These are phyloP conservation scores for Vanessa tameamea DNA, from an alignment of 1,140 invertebrate genomes.

Conservation along the genomic window DNA sequence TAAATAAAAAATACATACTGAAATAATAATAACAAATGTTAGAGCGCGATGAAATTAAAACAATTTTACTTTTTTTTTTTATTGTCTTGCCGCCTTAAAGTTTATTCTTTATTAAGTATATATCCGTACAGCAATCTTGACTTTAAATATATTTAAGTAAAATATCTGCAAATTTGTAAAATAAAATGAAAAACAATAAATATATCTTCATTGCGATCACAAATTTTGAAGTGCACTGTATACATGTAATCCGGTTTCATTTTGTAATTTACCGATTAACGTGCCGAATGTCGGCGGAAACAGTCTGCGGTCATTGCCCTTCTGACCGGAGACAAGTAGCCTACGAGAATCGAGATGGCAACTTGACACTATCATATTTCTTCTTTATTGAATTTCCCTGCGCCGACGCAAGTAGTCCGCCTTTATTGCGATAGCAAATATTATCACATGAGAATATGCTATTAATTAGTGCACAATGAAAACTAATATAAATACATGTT, in stretches of 20 bases:
- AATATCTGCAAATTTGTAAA: neutral
- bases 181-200: neutral
- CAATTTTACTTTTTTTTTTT: too few relatives aligned
- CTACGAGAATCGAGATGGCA: conserved; percentile 45
- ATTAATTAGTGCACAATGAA: neutral
- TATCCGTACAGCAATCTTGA: neutral
- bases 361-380: conserved; percentile 65
- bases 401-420: conserved; percentile 48
- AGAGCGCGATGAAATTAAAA: too few relatives aligned
- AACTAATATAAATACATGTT: too few relatives aligned
- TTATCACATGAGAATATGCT: neutral
- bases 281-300: conserved; percentile 47
- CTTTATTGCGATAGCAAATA: conserved; percentile 34
- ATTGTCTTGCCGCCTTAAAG: too few relatives aligned
- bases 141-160: neutral
- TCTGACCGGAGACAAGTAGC: conserved; percentile 34
- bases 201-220: conserved; percentile 2
- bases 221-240: conserved; percentile 8
- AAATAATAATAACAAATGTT: too few relatives aligned
- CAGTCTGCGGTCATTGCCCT: conserved; percentile 53
- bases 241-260: conserved; percentile 43
- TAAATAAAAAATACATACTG: too few relatives aligned
- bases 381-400: conserved; percentile 71
- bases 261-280: conserved; percentile 48
- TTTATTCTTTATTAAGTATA: too few relatives aligned